A percentile compares a stretch with the other conserved stretches of the same genome.
Conservation (phyloP, 2,797 vertebrate species). For the Eulemur coronatus region DNA sequence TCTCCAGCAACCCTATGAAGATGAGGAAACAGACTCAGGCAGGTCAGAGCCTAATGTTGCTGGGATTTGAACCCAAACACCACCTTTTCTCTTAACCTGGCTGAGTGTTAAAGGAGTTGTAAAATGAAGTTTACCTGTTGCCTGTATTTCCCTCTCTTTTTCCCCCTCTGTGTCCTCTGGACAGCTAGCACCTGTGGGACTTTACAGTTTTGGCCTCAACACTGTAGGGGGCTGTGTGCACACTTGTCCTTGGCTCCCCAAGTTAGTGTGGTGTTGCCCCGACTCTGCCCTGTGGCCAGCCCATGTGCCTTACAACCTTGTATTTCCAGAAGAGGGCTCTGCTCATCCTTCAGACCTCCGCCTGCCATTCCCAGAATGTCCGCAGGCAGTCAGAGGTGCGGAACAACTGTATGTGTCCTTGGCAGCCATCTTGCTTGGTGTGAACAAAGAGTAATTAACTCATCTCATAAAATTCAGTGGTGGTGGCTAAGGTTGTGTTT, state of each 20-base stretch:
- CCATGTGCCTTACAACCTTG: background rate
- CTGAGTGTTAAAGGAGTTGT: background rate
- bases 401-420: background rate
- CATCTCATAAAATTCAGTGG: slow-evolving; percentile 21
- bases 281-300: background rate
- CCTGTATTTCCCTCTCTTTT: background rate
- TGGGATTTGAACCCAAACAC: background rate
- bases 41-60: background rate
- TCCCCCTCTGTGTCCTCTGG: background rate
- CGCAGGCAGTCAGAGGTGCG: background rate
- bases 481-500: slow-evolving; percentile 38
- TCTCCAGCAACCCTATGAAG: background rate
- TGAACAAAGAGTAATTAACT: slow-evolving; percentile 51
- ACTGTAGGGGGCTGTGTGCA: background rate
- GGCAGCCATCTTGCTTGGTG: slow-evolving; percentile 51
- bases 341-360: background rate
- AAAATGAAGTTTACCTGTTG: background rate
- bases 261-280: background rate
- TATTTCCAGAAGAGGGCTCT: background rate
- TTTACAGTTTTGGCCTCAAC: background rate
- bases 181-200: background rate
- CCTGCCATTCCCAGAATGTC: slow-evolving; percentile 16
- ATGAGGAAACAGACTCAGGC: background rate
- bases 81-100: background rate
- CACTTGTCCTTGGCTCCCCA: background rate